phyloP scores from a whole-genome alignment of 2,888 invertebrate species.

The Pachydiplax longipennis region DNA sequence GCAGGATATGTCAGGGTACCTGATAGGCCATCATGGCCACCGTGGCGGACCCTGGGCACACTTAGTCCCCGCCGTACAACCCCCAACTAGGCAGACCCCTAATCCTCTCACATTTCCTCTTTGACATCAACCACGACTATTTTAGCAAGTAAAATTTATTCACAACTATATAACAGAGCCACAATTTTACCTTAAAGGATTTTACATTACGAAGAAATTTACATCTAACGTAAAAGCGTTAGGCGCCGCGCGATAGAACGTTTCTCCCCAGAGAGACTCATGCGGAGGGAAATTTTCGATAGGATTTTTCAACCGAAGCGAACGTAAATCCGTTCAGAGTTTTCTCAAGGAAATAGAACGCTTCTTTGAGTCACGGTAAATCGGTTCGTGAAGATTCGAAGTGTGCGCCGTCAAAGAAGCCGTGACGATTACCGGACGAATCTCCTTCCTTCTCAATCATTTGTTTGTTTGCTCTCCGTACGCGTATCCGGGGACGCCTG shows the following conservation, averaged over 20 bases:
- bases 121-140: no score
- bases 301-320: background rate
- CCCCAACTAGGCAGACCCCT: no score
- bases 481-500: background rate
- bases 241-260: background rate
- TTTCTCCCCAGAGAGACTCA: background rate
- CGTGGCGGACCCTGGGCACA: no score
- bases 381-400: background rate
- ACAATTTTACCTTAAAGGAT: no score
- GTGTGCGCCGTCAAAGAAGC: background rate
- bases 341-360: slow-evolving; percentile 5
- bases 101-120: no score
- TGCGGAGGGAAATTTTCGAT: background rate
- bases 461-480: background rate
- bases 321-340: background rate
- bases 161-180: no score
- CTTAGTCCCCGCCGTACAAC: no score
- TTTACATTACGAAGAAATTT: no score
- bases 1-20: no score
- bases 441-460: background rate
- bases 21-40: no score
- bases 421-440: background rate
- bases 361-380: slow-evolving; percentile 13
- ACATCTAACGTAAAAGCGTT: no score
- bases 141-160: no score